Conservation (phyloP, 1,140 invertebrate species). For the Trachymyrmex septentrionalis region DNA sequence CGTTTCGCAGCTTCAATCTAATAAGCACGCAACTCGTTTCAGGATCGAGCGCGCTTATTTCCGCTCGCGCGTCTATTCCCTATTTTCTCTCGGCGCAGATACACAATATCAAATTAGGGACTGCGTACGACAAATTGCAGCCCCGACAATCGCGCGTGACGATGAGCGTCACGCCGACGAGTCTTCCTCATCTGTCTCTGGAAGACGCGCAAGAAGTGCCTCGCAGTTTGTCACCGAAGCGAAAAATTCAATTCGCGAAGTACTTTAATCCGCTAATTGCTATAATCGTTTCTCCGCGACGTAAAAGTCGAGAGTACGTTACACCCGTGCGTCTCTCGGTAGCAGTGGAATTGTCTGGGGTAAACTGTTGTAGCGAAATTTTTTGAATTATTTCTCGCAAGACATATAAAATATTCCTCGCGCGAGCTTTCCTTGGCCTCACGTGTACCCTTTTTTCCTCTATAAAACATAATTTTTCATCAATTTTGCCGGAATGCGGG, state of each 20-base stretch:
- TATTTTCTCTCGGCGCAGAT: slow-evolving; percentile 36
- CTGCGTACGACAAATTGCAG: slow-evolving; percentile 46
- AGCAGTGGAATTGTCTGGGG: background rate
- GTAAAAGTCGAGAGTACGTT: background rate
- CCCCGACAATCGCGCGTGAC: slow-evolving; percentile 26
- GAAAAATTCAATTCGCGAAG: slow-evolving; percentile 52
- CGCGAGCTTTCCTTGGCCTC: background rate
- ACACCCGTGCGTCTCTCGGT: background rate
- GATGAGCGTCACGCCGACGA: slow-evolving; percentile 10
- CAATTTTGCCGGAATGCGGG: background rate
- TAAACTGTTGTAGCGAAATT: slow-evolving; percentile 13
- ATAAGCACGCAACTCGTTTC: slow-evolving; percentile 73
- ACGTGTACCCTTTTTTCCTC: background rate
- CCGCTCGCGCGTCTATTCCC: slow-evolving; percentile 24
- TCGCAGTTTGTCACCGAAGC: slow-evolving; percentile 23
- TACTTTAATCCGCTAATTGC: slow-evolving; percentile 56
- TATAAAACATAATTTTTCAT: background rate
- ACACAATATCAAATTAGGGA: slow-evolving; percentile 45
- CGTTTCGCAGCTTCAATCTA: slow-evolving; percentile 76
- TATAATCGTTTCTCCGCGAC: slow-evolving; percentile 32
- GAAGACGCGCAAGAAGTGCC: slow-evolving; percentile 1
- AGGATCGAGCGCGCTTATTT: slow-evolving; percentile 4
- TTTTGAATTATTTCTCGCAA: background rate
- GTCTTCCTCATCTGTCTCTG: background rate
- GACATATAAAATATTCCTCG: background rate